These are phyloP conservation scores for Drosophila mimetica DNA, from an alignment of 2,888 invertebrate species.

Conservation along the genomic window DNA sequence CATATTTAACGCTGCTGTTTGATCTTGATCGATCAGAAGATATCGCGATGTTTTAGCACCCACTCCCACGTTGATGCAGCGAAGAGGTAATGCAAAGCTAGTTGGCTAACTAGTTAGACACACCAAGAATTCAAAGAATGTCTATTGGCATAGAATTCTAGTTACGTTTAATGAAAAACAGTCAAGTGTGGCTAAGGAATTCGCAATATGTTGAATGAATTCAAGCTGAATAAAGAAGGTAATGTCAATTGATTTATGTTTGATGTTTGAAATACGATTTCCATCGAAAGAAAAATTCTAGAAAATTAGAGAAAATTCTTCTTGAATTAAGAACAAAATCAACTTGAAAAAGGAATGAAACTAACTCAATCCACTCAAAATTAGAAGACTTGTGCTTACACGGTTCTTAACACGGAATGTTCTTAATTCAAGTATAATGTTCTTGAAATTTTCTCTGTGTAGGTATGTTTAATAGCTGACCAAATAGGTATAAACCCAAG, in stretches of 20 bases:
- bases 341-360: too few species aligned
- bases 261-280: background rate
- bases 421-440: too few species aligned
- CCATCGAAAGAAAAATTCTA: background rate
- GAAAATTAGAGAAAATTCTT: too few species aligned
- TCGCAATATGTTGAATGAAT: background rate
- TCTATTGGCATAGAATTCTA: background rate
- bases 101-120: background rate
- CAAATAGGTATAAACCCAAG: too few species aligned
- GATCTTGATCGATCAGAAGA: constrained; percentile 24
- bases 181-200: background rate
- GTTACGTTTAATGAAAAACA: background rate
- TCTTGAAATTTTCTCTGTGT: too few species aligned
- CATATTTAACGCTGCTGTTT: constrained; percentile 23
- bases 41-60: constrained; percentile 6
- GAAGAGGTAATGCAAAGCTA: background rate
- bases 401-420: too few species aligned
- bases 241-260: background rate
- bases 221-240: background rate
- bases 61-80: constrained; percentile 2
- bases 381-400: too few species aligned
- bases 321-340: too few species aligned
- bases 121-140: background rate
- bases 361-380: too few species aligned
- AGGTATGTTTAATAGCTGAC: too few species aligned